Conservation (phyloP, 2,113 vertebrate genomes). For the Sinocyclocheilus anshuiensis region DNA sequence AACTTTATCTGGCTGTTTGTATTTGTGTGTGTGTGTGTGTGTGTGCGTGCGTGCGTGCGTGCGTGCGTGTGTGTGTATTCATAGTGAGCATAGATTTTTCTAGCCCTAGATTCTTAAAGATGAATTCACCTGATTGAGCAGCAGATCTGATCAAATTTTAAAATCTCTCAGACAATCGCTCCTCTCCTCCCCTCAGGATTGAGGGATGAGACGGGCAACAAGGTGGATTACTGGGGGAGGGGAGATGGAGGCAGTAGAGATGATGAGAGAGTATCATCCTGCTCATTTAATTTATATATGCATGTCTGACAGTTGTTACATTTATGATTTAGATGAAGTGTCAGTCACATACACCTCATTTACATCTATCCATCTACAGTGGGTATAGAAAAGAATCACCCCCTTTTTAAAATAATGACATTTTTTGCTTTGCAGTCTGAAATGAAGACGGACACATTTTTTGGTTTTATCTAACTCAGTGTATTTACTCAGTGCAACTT, state of each 20-base stretch:
- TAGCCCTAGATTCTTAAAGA: slow-evolving; percentile 33
- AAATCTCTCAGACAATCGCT: slow-evolving; percentile 48
- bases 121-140: slow-evolving; percentile 40
- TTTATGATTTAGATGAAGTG: slow-evolving; percentile 1
- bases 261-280: not conserved
- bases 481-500: too few relatives aligned
- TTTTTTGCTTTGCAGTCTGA: too few relatives aligned
- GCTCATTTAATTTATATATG: slow-evolving; percentile 8
- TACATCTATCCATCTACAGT: not conserved
- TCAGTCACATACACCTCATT: not conserved
- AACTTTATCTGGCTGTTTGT: not conserved
- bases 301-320: not conserved
- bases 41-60: too few relatives aligned
- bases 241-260: not conserved
- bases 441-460: too few relatives aligned
- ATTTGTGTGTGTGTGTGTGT: too few relatives aligned
- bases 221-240: slow-evolving; percentile 16
- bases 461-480: too few relatives aligned
- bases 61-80: not conserved
- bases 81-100: slow-evolving; percentile 29
- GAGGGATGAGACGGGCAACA: slow-evolving; percentile 22
- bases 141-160: slow-evolving; percentile 46
- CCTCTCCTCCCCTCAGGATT: slow-evolving; percentile 28
- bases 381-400: too few relatives aligned
- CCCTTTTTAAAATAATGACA: too few relatives aligned